Evolutionary conservation across 2,113 vertebrate species (phyloP).

Genomic region (Myotis brandtii): DNA sequence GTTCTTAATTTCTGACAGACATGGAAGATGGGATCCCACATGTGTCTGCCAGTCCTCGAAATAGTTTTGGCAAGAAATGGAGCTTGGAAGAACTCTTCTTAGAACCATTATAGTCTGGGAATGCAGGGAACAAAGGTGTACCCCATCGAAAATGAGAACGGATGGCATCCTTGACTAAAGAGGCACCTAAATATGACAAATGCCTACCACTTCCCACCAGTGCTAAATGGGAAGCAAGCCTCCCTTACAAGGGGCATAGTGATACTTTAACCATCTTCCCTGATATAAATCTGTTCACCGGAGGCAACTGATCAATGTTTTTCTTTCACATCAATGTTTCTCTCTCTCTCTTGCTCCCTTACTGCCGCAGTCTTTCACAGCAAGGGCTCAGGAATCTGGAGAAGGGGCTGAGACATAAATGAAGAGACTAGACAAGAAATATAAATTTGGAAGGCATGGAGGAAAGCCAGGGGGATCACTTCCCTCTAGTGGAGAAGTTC

Average conservation of each 20-base stretch:
- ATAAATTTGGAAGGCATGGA: too few relatives aligned
- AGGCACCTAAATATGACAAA: not conserved
- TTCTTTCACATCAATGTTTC: not conserved
- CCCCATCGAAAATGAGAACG: not conserved
- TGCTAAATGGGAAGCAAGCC: not conserved
- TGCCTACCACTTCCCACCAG: too few relatives aligned
- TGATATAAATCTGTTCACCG: too few relatives aligned
- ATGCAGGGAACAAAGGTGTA: not conserved
- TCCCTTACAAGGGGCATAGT: not conserved
- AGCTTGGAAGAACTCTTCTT: not conserved
- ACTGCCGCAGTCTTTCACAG: too few relatives aligned
- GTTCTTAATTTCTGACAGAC: not conserved
- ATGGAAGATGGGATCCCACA: not conserved
- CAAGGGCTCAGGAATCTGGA: too few relatives aligned
- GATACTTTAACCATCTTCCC: not conserved
- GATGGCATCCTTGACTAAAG: too few relatives aligned
- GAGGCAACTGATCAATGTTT: not conserved
- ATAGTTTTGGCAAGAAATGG: not conserved
- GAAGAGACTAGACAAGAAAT: too few relatives aligned
- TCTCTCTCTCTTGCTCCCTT: not conserved
- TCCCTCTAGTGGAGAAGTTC: too few relatives aligned
- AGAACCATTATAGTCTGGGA: not conserved
- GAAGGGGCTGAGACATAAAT: too few relatives aligned
- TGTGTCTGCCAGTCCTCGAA: not conserved
- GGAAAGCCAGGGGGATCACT: too few relatives aligned